Percentiles rank a stretch among this genome's conserved stretches.
Evolutionary conservation across 2,797 vertebrate genomes (phyloP).

Genomic region (Peromyscus eremicus): DNA sequence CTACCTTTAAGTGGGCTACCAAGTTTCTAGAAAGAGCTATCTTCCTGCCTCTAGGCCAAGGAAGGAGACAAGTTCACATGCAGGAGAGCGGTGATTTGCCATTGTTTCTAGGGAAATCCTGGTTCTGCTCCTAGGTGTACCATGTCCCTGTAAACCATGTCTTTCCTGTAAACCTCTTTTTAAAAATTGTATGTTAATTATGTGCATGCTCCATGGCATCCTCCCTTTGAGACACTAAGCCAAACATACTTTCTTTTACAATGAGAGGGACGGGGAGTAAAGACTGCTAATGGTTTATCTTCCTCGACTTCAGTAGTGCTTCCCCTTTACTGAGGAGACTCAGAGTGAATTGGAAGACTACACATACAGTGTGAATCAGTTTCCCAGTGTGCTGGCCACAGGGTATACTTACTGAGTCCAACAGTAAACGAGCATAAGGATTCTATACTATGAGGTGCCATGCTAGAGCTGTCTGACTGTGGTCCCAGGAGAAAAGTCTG

Average conservation of each 20-base stretch:
- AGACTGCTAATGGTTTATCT: not conserved
- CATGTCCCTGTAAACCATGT: not conserved
- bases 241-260: conserved; percentile 7
- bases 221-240: not conserved
- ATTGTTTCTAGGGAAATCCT: not conserved
- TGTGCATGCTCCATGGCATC: not conserved
- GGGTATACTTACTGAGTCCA: not conserved
- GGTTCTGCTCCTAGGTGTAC: not conserved
- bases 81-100: not conserved
- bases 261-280: not conserved
- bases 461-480: not conserved
- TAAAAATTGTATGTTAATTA: not conserved
- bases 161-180: not conserved
- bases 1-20: not conserved
- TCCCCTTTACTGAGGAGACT: not conserved
- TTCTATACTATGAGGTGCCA: not conserved
- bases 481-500: not conserved
- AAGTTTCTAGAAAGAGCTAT: conserved; percentile 30
- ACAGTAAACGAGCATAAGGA: not conserved
- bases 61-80: not conserved
- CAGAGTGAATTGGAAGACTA: not conserved
- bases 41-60: not conserved
- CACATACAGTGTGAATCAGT: not conserved
- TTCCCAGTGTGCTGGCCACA: not conserved
- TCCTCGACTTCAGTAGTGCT: not conserved